Evolutionary conservation across 2,797 vertebrate genomes (phyloP).

Genomic region (Cheirogaleus major): DNA sequence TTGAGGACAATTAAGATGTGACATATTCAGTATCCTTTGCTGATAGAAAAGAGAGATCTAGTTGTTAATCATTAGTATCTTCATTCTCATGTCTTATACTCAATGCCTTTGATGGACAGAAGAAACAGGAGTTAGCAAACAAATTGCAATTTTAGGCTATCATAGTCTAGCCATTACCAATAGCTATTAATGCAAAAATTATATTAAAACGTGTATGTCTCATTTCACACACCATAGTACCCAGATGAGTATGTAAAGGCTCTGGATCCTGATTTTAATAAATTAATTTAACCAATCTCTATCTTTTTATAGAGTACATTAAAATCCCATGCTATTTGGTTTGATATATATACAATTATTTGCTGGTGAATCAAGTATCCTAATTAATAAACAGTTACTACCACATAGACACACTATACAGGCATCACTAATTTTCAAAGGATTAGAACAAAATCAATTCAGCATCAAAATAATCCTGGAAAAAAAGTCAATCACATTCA

Average conservation of each 20-base stretch:
- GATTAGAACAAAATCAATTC: not conserved
- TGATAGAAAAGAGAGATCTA: not conserved
- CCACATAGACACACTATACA: not conserved
- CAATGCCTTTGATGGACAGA: not conserved
- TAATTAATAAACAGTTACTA: slow-evolving; percentile 1
- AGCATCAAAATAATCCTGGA: not conserved
- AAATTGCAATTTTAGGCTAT: slow-evolving; percentile 19
- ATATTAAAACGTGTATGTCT: not conserved
- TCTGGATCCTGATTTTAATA: slow-evolving; percentile 19
- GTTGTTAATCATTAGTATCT: not conserved
- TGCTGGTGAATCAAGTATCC: slow-evolving; percentile 12
- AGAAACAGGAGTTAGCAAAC: not conserved
- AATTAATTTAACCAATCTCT: slow-evolving; percentile 16
- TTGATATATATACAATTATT: not conserved
- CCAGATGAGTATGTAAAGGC: slow-evolving; percentile 5
- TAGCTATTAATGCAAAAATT: not conserved
- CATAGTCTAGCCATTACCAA: not conserved
- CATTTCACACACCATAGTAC: slow-evolving; percentile 37
- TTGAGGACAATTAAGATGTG: not conserved
- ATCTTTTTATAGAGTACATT: not conserved
- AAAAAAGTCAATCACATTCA: not conserved
- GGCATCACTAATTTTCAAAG: not conserved
- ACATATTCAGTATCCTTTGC: not conserved
- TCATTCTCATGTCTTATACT: not conserved
- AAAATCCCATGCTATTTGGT: not conserved